Evolutionary conservation across 2,797 vertebrate genomes (phyloP), one percentile per base, ranked within the genome.

Genomic region (Tragopan temminckii): DNA sequence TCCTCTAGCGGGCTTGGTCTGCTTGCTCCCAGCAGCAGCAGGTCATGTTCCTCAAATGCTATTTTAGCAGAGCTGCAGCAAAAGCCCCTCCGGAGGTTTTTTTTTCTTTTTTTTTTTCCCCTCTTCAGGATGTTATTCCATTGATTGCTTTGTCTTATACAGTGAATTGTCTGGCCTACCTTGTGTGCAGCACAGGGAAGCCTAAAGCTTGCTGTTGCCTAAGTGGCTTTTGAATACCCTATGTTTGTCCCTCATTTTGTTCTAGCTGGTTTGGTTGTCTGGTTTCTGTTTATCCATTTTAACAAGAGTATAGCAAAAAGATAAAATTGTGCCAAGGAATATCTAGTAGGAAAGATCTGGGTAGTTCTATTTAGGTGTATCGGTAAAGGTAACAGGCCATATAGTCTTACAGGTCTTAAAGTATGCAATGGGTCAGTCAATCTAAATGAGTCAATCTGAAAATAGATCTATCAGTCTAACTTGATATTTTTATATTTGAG

Each of bases 21-120:
- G 4, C 20, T 36, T 2, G 2, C 48, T 31, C n/a, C 46, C 43
- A 9, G 46, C 72, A 35, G 59, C 40, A 33, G 12, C 36, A 11
- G 35, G 38, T 20, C 4, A 0, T 1, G 2, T 46, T 42, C 8
- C 5, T 59, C 67, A 6, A 2, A 1, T 1, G 3, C 23, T 52
- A 15, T 8, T 58, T 29, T 23, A n/a, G 52, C 38, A 80, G 38
- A 23, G 36, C n/a, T 14, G 35, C 13, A 5, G 4, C 29, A 11
- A 33, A 15, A n/a, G 24, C 48, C 38, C 74, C 83, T 2, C 2
- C 2, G 25, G 61, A 40, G 45, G 6, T 45, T n/a, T 33, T 40
- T 20, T 29, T 33, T 8, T n/a, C n/a, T n/a, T n/a, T n/a, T 45
- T n/a, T 33, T 40, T 20, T 29, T 33, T 8, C 8, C 11, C 52